Conservation (phyloP, 2,113 vertebrate genomes). For the Mastomys natalensis region DNA sequence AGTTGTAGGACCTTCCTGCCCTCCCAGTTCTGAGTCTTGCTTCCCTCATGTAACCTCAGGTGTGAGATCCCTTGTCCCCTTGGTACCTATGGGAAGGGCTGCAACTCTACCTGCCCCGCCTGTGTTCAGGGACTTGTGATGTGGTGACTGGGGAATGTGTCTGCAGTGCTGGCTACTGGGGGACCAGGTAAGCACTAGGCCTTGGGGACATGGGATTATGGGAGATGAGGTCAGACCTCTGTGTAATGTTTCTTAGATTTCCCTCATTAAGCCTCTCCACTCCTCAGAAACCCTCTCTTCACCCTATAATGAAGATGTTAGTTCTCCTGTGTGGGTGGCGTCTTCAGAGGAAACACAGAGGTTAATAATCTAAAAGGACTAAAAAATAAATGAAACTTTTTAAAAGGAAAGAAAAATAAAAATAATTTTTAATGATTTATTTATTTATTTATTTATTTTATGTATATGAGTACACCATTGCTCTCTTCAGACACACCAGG, state of each 20-base stretch:
- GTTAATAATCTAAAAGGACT: neutral
- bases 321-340: neutral
- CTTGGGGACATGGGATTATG: accelerated
- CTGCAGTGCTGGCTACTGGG: slow-evolving; percentile 93
- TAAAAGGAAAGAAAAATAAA: neutral
- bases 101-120: slow-evolving; percentile 87
- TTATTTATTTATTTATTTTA: no score
- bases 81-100: slow-evolving; percentile 91
- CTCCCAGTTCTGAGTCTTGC: neutral
- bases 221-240: neutral
- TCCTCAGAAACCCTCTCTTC: neutral
- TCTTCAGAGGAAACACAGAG: neutral
- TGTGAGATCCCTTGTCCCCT: slow-evolving; percentile 90
- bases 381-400: neutral
- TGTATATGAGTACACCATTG: no score
- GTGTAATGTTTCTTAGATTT: neutral
- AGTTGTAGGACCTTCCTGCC: neutral
- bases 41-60: slow-evolving; percentile 82
- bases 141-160: slow-evolving; percentile 92
- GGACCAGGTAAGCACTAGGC: slow-evolving; percentile 89
- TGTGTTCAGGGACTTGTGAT: slow-evolving; percentile 92
- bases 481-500: no score
- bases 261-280: neutral
- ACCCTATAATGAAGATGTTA: neutral
- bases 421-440: neutral